Base-by-base conservation (phyloP, 1,140 invertebrate species). In the Lineus longissimus region DNA sequence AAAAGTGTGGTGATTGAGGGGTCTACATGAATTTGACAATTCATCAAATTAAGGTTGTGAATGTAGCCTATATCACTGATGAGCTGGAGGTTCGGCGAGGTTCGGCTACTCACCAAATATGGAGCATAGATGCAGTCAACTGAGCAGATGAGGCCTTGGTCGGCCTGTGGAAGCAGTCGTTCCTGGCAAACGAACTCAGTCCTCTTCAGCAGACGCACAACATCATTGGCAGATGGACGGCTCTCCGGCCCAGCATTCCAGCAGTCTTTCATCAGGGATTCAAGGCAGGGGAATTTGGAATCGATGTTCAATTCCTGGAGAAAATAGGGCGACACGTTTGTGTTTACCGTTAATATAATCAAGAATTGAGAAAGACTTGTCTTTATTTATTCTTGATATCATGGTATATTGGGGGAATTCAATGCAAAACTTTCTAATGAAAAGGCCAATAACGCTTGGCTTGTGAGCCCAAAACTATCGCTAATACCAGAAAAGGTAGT, bases 261-360 rank as follows among this genome's bases (percentile, higher is more conserved):
- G 47, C 73, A 75, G 22, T 55, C 13, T 17, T 41, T 30, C 73
- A 77, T 76, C 45, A 76, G 47, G 4, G 60, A 30, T 33, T 76
- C 72, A 40, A 77, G 45, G 36, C 45, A 66, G 9, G 74, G 75
- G 43, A 76, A 74, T 13, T 63, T 56, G 11, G 71, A 58, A 36
- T 73, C 62, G 6, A 77, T 61, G 36, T 71, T 73, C 55, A 62
- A 69, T 29, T 73, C 70, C 74, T 84, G 64, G 22, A 72, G 59
- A 33, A 67, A 27, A 64, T 47, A 59, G 54, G 62, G 58, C 29
- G 11, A 59, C n/a, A 55, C 47, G 30, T 13, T 31, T 23, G 54
- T 19, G 7, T 7, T 11, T 17, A 13, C 23, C 17, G 19, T 17
- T 17, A n/a, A 13, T 2, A 55, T 9, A 58, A 15, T 1, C 45